Conservation (phyloP, 2,113 vertebrate genomes). For the Cinclus mexicanus region DNA sequence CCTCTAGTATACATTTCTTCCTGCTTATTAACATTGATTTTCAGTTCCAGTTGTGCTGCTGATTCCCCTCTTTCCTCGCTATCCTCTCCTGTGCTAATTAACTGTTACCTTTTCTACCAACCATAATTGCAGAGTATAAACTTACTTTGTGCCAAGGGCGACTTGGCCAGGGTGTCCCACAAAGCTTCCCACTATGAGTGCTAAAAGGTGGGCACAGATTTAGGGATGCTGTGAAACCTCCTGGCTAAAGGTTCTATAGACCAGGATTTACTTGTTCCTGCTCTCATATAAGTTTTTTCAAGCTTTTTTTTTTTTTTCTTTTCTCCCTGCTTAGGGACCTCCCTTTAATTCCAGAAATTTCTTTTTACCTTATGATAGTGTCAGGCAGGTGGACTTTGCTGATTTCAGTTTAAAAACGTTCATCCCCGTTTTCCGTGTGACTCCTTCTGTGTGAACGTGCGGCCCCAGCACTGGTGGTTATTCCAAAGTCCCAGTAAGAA, state of each 20-base stretch:
- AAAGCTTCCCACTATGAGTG: neutral
- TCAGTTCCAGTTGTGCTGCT: neutral
- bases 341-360: neutral
- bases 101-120: neutral
- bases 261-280: neutral
- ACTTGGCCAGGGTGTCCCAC: neutral
- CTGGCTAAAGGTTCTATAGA: neutral
- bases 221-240: neutral
- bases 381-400: neutral
- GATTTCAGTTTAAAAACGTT: neutral
- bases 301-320: neutral
- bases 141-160: neutral
- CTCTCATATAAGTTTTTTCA: neutral
- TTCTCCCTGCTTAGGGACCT: neutral
- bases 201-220: neutral
- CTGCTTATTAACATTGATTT: slow-evolving; percentile 23
- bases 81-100: neutral
- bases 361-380: neutral
- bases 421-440: neutral
- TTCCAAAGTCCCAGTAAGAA: neutral
- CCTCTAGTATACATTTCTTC: neutral
- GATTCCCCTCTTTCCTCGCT: neutral
- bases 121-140: neutral
- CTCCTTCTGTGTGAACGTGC: neutral
- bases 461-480: neutral